Conservation (phyloP, 2,113 vertebrate species). For the Mus spicilegus region DNA sequence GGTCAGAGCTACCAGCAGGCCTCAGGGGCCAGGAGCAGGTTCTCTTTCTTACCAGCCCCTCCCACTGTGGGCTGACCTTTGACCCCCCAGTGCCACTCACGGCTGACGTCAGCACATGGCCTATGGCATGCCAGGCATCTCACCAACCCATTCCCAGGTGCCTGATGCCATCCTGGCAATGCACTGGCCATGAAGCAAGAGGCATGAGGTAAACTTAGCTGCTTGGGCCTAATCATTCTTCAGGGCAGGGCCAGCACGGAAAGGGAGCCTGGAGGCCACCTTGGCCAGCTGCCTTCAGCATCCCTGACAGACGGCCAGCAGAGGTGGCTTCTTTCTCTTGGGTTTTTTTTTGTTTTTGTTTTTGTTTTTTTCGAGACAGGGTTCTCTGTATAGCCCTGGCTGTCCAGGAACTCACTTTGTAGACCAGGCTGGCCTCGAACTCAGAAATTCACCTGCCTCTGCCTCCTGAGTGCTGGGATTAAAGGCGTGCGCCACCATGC, state of each 20-base stretch:
- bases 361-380: too few species aligned
- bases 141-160: too few species aligned
- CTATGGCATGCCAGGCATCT: neutral
- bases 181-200: neutral
- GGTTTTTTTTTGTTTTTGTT: too few species aligned
- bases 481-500: too few species aligned
- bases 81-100: neutral
- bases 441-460: too few species aligned
- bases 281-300: neutral
- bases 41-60: neutral
- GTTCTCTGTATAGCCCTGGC: too few species aligned
- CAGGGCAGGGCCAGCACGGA: neutral
- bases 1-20: neutral
- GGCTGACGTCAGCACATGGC: neutral
- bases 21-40: neutral
- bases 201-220: neutral
- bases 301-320: conserved; percentile 3
- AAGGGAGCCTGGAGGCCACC: conserved; percentile 10
- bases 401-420: too few species aligned
- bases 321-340: neutral
- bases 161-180: neutral
- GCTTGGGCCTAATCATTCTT: neutral
- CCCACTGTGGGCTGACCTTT: neutral
- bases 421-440: too few species aligned
- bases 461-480: too few species aligned